Evolutionary conservation across 2,888 invertebrate genomes (phyloP), one percentile per base, ranked within the genome.

Genomic region (Latheticus oryzae): DNA sequence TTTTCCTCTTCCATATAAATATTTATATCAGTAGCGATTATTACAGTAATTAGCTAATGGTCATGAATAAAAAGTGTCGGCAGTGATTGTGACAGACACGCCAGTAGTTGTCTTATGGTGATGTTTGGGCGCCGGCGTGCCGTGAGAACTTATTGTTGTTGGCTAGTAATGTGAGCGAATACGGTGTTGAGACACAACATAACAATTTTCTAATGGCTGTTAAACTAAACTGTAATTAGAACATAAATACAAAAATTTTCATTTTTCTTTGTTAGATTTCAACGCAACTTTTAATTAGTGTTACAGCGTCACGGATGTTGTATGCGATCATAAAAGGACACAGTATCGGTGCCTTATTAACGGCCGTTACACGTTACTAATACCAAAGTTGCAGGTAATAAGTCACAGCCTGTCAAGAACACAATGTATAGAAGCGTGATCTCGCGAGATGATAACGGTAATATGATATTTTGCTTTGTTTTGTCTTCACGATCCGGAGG

Each of bases 111-210:
- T 35, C 9, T 35, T 47, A 50, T 38, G 28, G 58, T 37, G 52
- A 52, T 51, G 53, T 16, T 35, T 35, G 59, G 64, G 64, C 62
- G 64, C 64, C 64, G 64, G 57, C 60, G 50, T 56, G 45, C 62
- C 64, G 64, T 62, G 64, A 62, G 64, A 64, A 64, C 62, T 58
- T 48, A 64, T 64, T 63, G 60, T 63, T 63, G 60, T 62, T 60
- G 52, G 53, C 40, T 37, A n/a, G 54, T 56, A 42, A 42, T 52
- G 32, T 11, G 42, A 40, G 24, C 52, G 42, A 52, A 52, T 52
- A 42, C 47, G 47, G 19, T 19, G 38, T 30, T 30, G 30, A 8
- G 9, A 23, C 28, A n/a, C 47, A 47, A 12, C 47, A 35, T 48
- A 48, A 30, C 26, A 15, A 45, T 35, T 48, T 35, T 48, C 48